phyloP scores from a whole-genome alignment of 2,113 vertebrate species.

The Pterocles orientalis region DNA sequence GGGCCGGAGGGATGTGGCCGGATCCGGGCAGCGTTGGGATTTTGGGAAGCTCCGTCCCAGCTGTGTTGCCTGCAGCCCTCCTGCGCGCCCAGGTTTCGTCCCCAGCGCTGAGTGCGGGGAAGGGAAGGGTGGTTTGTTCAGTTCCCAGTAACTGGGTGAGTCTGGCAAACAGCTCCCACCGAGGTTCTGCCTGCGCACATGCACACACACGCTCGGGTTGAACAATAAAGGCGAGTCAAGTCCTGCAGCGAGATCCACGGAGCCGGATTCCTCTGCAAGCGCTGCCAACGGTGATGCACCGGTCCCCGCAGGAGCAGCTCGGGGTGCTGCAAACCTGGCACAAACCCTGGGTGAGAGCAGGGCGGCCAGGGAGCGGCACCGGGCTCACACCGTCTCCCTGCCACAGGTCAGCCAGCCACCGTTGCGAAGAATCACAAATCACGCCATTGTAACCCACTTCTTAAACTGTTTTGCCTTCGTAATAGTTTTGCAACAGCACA shows the following conservation, averaged over 20 bases:
- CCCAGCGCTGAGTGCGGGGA: not conserved
- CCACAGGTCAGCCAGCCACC: rapidly evolving
- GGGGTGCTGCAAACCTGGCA: not conserved
- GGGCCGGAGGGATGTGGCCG: rapidly evolving
- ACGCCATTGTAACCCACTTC: not conserved
- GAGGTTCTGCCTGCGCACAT: not conserved
- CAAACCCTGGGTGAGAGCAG: not conserved
- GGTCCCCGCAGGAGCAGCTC: rapidly evolving
- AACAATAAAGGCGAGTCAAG: not conserved
- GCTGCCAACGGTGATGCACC: not conserved
- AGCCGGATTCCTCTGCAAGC: not conserved
- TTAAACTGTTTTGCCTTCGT: not conserved
- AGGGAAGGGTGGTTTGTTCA: not conserved
- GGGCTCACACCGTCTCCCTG: rapidly evolving
- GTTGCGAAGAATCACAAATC: not conserved
- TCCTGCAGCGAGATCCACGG: not conserved
- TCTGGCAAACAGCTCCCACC: conserved; percentile 36
- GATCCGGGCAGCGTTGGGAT: not conserved
- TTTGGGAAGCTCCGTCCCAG: not conserved
- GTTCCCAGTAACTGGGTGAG: conserved; percentile 38
- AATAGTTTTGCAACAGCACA: conserved; percentile 19
- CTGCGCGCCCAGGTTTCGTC: not conserved
- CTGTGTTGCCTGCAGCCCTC: not conserved
- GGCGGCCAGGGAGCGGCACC: rapidly evolving
- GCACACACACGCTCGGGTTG: conserved; percentile 1